A percentile compares a stretch with the other conserved stretches of the same genome.
Conservation (phyloP, 2,113 vertebrate genomes). For the Sorex araneus region DNA sequence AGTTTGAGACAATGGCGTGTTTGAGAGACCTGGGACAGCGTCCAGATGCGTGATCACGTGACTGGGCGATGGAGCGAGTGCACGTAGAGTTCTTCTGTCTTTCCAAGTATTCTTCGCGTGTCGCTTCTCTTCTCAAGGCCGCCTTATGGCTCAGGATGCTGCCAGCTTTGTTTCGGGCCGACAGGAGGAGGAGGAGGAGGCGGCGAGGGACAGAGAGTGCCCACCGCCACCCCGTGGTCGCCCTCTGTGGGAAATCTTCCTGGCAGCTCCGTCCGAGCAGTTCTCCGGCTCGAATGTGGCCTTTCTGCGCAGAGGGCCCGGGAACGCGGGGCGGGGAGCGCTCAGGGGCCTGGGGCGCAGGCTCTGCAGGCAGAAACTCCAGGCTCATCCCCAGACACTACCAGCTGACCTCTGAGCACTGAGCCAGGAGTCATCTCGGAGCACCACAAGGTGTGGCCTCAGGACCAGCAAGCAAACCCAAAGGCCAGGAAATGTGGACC, state of each 20-base stretch:
- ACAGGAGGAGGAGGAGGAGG: not conserved
- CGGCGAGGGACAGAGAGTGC: no score
- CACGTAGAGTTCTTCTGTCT: not conserved
- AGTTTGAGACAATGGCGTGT: not conserved
- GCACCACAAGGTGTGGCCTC: no score
- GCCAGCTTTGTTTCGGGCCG: not conserved
- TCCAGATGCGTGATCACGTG: not conserved
- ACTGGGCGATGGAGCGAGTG: no score
- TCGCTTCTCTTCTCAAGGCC: not conserved
- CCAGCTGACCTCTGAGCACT: no score
- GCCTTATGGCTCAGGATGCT: not conserved
- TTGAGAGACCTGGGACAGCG: not conserved
- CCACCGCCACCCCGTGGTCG: no score
- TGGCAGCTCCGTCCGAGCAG: not conserved
- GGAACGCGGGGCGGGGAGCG: not conserved
- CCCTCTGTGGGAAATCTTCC: not conserved
- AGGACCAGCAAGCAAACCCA: no score
- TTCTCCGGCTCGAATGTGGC: not conserved
- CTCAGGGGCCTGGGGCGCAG: no score
- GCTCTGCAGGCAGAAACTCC: no score
- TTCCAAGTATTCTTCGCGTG: not conserved
- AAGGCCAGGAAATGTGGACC: not conserved
- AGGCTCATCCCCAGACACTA: no score
- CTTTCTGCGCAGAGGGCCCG: not conserved
- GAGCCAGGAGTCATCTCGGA: no score